Evolutionary conservation across 2,888 invertebrate genomes (phyloP), one percentile per base, ranked within the genome.

Genomic region (Limenitis camilla): DNA sequence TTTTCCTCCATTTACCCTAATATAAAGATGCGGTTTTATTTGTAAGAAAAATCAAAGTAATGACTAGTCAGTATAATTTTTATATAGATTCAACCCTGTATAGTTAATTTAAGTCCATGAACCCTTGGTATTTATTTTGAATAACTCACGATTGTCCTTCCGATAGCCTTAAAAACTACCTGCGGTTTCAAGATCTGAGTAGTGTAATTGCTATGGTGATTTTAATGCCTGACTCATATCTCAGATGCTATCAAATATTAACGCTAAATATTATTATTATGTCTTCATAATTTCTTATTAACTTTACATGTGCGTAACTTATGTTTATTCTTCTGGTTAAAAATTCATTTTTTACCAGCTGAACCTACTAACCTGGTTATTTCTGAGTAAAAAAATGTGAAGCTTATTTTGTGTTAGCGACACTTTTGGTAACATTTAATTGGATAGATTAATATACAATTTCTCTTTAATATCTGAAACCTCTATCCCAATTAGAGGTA

Each of bases 191-290:
- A 53, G 50, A 45, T 42, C 44, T 55, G 52, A 53, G 58, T 55
- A 58, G 58, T 60, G 47, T 60, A 60, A 60, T 60, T 60, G 45
- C 53, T 53, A 50, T 35, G 55, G 53, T 35, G 49, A 55, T 55
- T 43, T 58, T 58, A 53, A 53, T 51, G 41, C 42, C 39, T 33
- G 11, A 9, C 31, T 33, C 46, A 39, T 42, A 53, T 53, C 45
- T 44, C 36, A 51, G 60, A 60, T 60, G 35, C 29, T 51, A 60
- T 60, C 60, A 43, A 46, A 53, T 60, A 58, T 58, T 58, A 52
- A 58, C 54, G 56, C 52, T 58, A 53, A 58, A 57, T 57, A 57
- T 19, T 55, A 57, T 57, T 58, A 56, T 56, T 60, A 59, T 56
- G 60, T 59, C 60, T 60, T 58, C 52, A 58, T 59, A 41, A 44